These are phyloP conservation scores for Vimba vimba DNA, from an alignment of 2,113 vertebrate species.

Conservation along the genomic window DNA sequence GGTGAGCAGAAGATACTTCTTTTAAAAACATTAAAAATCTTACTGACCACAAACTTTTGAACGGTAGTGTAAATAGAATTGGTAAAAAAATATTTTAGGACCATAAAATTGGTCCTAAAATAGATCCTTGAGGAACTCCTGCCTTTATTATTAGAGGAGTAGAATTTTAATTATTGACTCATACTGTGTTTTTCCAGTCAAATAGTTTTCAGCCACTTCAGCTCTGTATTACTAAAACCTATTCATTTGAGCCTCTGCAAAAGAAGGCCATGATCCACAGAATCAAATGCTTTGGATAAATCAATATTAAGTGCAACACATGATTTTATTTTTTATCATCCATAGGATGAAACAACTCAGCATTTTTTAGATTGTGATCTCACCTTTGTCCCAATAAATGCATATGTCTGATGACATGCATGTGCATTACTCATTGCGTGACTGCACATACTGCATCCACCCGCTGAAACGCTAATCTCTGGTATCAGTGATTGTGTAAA, in stretches of 20 bases:
- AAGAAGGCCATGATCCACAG: no score
- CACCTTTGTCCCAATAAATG: not conserved
- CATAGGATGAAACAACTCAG: no score
- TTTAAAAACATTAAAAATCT: no score
- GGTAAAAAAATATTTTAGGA: no score
- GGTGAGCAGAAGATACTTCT: no score
- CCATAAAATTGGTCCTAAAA: slow-evolving; percentile 5
- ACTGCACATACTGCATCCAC: not conserved
- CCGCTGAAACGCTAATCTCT: not conserved
- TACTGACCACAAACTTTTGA: no score
- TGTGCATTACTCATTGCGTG: not conserved
- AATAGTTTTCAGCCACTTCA: no score
- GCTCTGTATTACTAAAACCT: no score
- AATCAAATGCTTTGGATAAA: no score
- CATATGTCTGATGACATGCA: not conserved
- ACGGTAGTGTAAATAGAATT: not conserved
- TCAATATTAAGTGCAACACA: not conserved
- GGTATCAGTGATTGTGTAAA: not conserved
- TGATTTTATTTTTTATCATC: not conserved
- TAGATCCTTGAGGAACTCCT: not conserved
- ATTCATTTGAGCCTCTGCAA: no score
- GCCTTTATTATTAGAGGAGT: not conserved
- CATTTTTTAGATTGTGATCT: not conserved
- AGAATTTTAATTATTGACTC: not conserved
- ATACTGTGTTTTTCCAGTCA: no score